Base-by-base conservation (phyloP, 2,888 invertebrate genomes). In the Noctua fimbriata region DNA sequence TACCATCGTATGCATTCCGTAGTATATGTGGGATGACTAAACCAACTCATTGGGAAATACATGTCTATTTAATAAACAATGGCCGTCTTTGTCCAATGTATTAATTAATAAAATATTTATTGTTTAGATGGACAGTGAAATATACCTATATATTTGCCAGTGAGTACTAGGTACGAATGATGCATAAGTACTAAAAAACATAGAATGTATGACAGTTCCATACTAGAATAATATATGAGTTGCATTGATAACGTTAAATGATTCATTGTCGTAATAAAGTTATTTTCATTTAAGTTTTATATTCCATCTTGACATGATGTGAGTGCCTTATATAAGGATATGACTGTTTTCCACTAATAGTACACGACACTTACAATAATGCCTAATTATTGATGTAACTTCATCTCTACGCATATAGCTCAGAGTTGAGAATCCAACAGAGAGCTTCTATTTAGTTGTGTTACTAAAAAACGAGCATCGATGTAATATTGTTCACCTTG, bases 71-170 rank as follows among this genome's bases (percentile, higher is more conserved):
- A 49, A 71, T 67, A 72, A 82, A 85, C 60, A 84, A 65, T 2
- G 28, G 36, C 49, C 14, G 60, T 55, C 58, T 69, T 69, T 58
- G 58, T 74, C 14, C 16, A 49, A 73, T 74, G n/a, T 55, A 67
- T 44, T 3, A 67, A 41, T 85, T 32, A 55, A 32, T 75, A 24
- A 67, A 69, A 47, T 71, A 49, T 75, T 63, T 58, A 71, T 82
- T 41, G 16, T 72, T 49, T 0, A 0, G 16, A 63, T 55, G 32
- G 70, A 73, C 52, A 69, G 16, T 69, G n/a, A n/a, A n/a, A n/a
- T n/a, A n/a, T n/a, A n/a, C n/a, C n/a, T n/a, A n/a, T 78, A 82
- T 87, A 90, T 92, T 92, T 92, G 90, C 90, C 93, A 94, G 91
- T 91, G 91, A 93, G 91, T 90, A 90, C 87, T 88, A 44, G n/a